These are phyloP conservation scores for Chironomus riparius DNA, from an alignment of 2,888 invertebrate species.

Conservation along the genomic window DNA sequence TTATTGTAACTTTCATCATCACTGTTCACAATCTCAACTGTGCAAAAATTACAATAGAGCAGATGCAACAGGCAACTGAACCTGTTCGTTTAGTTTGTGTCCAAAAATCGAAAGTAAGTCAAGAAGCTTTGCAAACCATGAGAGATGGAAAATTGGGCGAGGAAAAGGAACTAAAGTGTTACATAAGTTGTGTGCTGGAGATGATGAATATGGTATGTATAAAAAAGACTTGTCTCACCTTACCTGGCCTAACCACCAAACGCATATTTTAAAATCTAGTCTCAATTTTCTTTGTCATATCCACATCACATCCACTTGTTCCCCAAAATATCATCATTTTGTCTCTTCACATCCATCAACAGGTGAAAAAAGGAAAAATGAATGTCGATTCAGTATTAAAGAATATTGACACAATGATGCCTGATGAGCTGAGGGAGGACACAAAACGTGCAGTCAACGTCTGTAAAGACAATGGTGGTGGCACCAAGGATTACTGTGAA, in stretches of 20 bases:
- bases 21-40: background rate
- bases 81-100: constrained; percentile 8
- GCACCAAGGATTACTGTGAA: constrained; percentile 12
- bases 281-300: too few relatives aligned
- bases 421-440: background rate
- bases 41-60: constrained; percentile 1
- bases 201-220: constrained; percentile 17
- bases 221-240: too few relatives aligned
- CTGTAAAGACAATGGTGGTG: background rate
- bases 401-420: constrained; percentile 13
- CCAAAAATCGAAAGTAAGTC: constrained; percentile 8
- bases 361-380: constrained; percentile 17
- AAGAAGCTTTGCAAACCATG: background rate
- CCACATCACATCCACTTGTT: too few relatives aligned
- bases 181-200: constrained; percentile 18
- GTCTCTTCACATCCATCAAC: background rate
- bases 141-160: background rate
- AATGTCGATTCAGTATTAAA: background rate
- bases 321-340: background rate
- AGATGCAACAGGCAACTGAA: constrained; percentile 14
- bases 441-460: background rate
- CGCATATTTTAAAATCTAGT: too few relatives aligned
- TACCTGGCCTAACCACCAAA: too few relatives aligned
- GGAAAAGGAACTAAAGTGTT: constrained; percentile 6
- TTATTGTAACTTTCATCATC: too few relatives aligned